Percentiles rank a stretch among this genome's conserved stretches.
These are phyloP conservation scores for Xylophagus ater DNA, from an alignment of 2,888 invertebrate species.

Conservation along the genomic window DNA sequence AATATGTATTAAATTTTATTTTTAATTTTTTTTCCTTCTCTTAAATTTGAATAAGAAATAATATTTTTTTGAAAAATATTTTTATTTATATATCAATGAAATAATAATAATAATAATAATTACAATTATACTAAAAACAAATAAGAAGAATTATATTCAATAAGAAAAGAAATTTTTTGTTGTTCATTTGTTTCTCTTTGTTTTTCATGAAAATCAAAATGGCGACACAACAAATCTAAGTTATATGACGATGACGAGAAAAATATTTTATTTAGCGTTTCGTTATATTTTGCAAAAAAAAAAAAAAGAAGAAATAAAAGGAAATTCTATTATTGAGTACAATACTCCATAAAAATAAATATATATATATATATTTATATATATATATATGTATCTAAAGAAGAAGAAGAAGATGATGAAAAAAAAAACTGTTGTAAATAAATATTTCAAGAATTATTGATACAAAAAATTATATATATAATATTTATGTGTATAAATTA, in stretches of 20 bases:
- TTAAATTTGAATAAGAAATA: background rate
- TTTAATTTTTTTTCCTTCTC: constrained; percentile 9
- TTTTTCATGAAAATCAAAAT: background rate
- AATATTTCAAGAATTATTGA: background rate
- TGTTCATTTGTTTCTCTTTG: background rate
- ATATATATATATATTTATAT: background rate
- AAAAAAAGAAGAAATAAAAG: no score
- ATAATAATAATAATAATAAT: background rate
- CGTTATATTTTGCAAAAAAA: no score
- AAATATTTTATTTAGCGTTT: no score
- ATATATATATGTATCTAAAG: no score
- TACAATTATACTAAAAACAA: background rate
- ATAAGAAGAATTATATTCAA: background rate
- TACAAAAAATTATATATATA: background rate
- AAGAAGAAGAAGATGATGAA: no score
- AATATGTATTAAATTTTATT: constrained; percentile 7
- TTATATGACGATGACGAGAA: no score
- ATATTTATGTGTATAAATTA: no score
- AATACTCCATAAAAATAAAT: no score
- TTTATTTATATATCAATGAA: background rate
- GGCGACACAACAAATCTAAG: no score
- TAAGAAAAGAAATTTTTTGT: background rate
- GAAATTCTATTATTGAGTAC: no score
- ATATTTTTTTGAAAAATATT: background rate
- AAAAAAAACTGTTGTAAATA: no score